Evolutionary conservation across 2,797 vertebrate species (phyloP), one percentile per base, ranked within the genome.

Genomic region (Poecilia velifera): DNA sequence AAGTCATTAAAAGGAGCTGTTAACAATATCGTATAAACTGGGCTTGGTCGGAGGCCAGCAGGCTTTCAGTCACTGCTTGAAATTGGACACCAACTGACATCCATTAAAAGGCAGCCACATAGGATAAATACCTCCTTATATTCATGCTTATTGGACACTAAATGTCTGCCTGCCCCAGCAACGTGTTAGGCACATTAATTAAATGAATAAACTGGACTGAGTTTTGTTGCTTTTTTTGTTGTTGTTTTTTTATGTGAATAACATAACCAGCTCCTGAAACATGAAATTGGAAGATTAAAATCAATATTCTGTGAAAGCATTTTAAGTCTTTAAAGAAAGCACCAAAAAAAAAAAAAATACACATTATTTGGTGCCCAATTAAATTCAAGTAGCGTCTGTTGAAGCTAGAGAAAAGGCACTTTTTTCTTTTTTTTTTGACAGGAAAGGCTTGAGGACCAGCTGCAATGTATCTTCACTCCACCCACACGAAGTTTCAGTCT

Each of bases 131-230:
- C 79, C 80, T 90, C 73, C 86, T 81, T 80, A 80, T 77, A 86
- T 87, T 81, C 76, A 78, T 88, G 75, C 87, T 90, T 91, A 89
- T 88, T 85, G 90, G 88, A 86, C 83, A 87, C 80, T 86, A 90
- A 87, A 89, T 91, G 84, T 90, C 84, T 75, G 66, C 79, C 85
- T 36, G 45, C 80, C 87, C 86, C 75, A 64, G 81, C 72, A 79
- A 73, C 43, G 73, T 80, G 84, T 85, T 78, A 39, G 76, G 74
- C 62, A 86, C 86, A 91, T 87, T 90, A 91, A 92, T 90, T 85
- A 87, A 90, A 86, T 57, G 64, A 78, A 85, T 84, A 88, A 86
- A 88, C 9, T 79, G 62, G 85, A 89, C 68, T 1, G 57, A 82
- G 83, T 83, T 85, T 76, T 86, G 81, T 89, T 89, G 13, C 31